These are phyloP conservation scores for Crax fasciolata DNA, from an alignment of 2,797 vertebrate genomes.

Conservation along the genomic window DNA sequence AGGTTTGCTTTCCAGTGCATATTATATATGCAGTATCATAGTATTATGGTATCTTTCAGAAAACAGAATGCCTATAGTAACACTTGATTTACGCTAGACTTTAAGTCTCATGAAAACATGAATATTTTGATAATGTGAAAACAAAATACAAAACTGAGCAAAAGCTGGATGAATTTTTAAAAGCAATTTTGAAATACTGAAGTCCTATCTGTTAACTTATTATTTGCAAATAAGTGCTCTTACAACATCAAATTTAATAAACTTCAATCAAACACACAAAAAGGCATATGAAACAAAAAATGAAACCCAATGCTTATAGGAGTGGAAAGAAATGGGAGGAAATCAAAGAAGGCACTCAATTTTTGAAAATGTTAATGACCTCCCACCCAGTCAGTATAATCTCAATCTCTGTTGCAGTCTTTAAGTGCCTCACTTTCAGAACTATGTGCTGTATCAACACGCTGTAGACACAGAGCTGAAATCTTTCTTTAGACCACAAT, in stretches of 20 bases:
- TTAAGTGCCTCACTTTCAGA: not conserved
- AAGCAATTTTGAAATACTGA: not conserved
- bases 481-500: fast-evolving
- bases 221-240: not conserved
- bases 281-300: not conserved
- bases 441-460: not conserved
- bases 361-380: not conserved
- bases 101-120: not conserved
- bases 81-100: not conserved
- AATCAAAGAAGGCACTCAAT: not conserved
- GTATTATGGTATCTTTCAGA: not conserved
- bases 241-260: not conserved
- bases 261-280: not conserved
- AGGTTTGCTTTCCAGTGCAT: not conserved
- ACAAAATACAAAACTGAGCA: not conserved
- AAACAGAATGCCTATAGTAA: not conserved
- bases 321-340: not conserved
- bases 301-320: not conserved
- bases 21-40: not conserved
- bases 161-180: not conserved
- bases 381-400: not conserved
- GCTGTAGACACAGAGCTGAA: not conserved
- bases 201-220: not conserved
- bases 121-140: not conserved
- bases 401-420: not conserved